A percentile compares a stretch with the other conserved stretches of the same genome.
Evolutionary conservation across 2,888 invertebrate species (phyloP).

Genomic region (Epinotia bilunana): DNA sequence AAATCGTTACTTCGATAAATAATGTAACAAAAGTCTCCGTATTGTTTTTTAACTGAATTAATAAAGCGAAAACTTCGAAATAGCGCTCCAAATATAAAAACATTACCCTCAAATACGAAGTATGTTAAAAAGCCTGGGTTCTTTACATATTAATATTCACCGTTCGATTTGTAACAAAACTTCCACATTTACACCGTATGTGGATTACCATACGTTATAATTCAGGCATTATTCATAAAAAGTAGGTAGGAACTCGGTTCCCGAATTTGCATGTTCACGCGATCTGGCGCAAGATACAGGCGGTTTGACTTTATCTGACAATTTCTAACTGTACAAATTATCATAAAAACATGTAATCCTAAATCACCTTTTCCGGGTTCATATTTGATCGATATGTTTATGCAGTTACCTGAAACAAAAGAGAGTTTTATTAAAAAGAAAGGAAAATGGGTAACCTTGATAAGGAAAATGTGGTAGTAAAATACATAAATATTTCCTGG

Average conservation of each 20-base stretch:
- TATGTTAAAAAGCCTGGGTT: neutral
- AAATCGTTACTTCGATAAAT: too few species aligned
- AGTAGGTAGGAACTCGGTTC: constrained; percentile 39
- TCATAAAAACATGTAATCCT: neutral
- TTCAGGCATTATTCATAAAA: constrained; percentile 45
- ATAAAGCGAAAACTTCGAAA: neutral
- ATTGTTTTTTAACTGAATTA: too few species aligned
- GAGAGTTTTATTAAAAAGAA: neutral
- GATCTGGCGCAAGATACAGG: constrained; percentile 35
- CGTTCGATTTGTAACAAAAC: constrained; percentile 28
- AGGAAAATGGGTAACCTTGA: too few species aligned
- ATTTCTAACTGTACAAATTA: neutral
- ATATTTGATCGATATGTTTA: neutral
- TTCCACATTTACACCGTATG: constrained; percentile 30
- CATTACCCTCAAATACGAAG: neutral
- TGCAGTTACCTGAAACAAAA: constrained; percentile 1
- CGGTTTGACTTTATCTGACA: constrained; percentile 6
- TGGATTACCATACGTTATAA: constrained; percentile 43
- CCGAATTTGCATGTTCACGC: constrained; percentile 40
- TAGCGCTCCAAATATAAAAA: neutral
- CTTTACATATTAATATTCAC: constrained; percentile 27
- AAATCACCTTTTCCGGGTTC: neutral
- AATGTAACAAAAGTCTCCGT: too few species aligned
- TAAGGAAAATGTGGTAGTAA: too few species aligned
- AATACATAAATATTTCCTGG: too few species aligned